Conservation (phyloP, 2,113 vertebrate species). For the human (Homo sapiens) region GRCh38 chr2:116787001-116787500, state of each 20-base stretch:
- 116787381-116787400: not conserved
- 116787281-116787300: not conserved
- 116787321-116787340: not conserved
- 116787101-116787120: not conserved
- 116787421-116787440: not conserved
- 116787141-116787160: not conserved
- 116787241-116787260: not conserved
- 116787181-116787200: not conserved
- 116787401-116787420: not conserved
- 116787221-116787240: not conserved
- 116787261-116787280: not conserved
- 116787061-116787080: not conserved
- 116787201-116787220: not conserved
- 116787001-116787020: not conserved
- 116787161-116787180: not conserved
- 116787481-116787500: not conserved
- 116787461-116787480: not conserved
- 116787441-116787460: not conserved
- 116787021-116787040: not conserved
- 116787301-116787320: not conserved
- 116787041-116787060: not conserved
- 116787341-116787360: not conserved
- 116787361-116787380: not conserved
- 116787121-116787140: not conserved
- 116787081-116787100: not conserved